These are phyloP conservation scores for Latrodectus elegans DNA, from an alignment of 2,888 invertebrate genomes.

Conservation along the genomic window DNA sequence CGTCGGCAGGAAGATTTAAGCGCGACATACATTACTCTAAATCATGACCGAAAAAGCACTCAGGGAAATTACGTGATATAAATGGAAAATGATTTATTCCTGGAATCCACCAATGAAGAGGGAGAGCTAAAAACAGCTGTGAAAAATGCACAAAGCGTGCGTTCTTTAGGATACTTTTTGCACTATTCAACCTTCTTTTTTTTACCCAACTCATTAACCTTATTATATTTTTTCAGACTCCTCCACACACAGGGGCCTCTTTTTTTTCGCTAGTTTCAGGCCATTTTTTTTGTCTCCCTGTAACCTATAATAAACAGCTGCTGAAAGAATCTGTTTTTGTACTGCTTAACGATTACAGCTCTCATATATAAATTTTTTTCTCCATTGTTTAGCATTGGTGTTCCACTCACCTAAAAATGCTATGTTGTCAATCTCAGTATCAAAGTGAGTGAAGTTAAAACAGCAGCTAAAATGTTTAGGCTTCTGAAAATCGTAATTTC, in stretches of 20 bases:
- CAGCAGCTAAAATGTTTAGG: too few species aligned
- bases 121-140: conserved; percentile 47
- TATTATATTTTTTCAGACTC: conserved; percentile 45
- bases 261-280: conserved; percentile 8
- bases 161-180: conserved; percentile 36
- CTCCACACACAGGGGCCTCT: conserved; percentile 6
- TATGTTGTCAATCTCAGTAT: too few species aligned
- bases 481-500: too few species aligned
- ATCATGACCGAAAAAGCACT: conserved; percentile 37
- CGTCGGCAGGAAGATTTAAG: background rate
- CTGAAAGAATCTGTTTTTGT: background rate
- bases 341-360: background rate
- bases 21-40: conserved; percentile 39
- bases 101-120: conserved; percentile 35
- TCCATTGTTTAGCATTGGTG: too few species aligned
- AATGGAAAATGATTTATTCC: conserved; percentile 41
- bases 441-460: too few species aligned
- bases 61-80: conserved; percentile 35
- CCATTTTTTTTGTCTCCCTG: conserved; percentile 15
- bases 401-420: too few species aligned
- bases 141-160: conserved; percentile 50
- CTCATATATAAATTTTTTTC: background rate
- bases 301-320: conserved; percentile 40
- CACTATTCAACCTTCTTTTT: conserved; percentile 8
- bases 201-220: conserved; percentile 46